Percentiles rank a stretch among this genome's conserved stretches.
These are phyloP conservation scores for Tetrax tetrax DNA, from an alignment of 2,113 vertebrate genomes.

Conservation along the genomic window DNA sequence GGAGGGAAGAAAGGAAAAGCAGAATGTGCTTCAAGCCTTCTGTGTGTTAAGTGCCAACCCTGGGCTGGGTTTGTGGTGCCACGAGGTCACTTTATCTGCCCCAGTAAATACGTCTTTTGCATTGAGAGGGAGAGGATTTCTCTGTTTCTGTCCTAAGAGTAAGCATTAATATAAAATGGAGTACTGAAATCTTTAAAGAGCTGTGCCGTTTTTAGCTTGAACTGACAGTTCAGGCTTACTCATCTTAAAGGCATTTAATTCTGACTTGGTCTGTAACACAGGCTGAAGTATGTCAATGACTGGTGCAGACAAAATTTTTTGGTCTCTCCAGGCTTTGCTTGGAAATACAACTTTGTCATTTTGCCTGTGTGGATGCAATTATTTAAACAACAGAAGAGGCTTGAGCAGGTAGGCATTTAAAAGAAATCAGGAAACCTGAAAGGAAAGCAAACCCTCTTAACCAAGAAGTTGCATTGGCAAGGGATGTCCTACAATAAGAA, in stretches of 20 bases:
- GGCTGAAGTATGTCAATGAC: neutral
- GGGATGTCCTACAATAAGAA: neutral
- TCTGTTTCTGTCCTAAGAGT: neutral
- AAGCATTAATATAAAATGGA: neutral
- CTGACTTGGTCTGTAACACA: neutral
- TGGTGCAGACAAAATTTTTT: neutral
- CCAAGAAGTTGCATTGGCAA: neutral
- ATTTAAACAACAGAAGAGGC: neutral
- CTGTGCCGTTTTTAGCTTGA: neutral
- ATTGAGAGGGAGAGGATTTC: neutral
- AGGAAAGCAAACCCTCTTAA: neutral
- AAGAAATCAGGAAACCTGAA: neutral
- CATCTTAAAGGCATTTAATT: neutral
- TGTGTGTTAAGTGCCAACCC: neutral
- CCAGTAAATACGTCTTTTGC: neutral
- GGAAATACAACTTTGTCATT: neutral
- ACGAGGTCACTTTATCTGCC: neutral
- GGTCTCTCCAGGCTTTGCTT: neutral
- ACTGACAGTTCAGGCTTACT: neutral
- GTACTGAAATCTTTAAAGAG: neutral
- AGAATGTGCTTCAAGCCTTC: neutral
- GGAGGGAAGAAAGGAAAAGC: neutral
- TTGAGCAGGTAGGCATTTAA: neutral
- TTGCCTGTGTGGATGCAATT: neutral
- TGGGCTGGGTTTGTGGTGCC: neutral